These are phyloP conservation scores for Agapornis roseicollis DNA, from an alignment of 2,113 vertebrate genomes.

Conservation along the genomic window DNA sequence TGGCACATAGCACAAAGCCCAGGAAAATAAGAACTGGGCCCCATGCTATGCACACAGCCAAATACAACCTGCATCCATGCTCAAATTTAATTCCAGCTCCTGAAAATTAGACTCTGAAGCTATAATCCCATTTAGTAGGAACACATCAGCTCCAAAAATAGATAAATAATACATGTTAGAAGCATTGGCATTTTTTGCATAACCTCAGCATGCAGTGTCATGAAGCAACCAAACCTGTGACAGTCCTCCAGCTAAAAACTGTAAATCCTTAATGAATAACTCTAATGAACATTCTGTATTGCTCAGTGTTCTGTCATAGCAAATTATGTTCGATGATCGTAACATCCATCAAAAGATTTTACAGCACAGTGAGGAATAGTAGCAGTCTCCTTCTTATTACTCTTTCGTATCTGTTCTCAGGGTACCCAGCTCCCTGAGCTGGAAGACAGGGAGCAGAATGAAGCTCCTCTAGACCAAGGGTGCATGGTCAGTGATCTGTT, in stretches of 20 bases:
- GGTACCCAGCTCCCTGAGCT: background rate
- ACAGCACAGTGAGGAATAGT: background rate
- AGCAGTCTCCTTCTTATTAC: background rate
- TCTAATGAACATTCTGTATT: background rate
- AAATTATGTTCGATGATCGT: background rate
- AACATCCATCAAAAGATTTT: background rate
- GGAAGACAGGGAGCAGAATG: background rate
- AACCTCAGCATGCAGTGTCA: background rate
- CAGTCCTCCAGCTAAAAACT: conserved; percentile 10
- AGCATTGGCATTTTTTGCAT: background rate
- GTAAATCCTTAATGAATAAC: conserved; percentile 14
- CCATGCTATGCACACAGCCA: background rate
- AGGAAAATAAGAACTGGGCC: background rate
- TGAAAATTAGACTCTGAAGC: background rate
- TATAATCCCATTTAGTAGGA: background rate
- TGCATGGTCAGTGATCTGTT: background rate
- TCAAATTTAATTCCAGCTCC: background rate
- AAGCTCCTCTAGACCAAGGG: background rate
- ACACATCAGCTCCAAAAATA: background rate
- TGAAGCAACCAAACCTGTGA: conserved; percentile 23
- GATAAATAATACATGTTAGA: background rate
- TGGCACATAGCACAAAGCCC: background rate
- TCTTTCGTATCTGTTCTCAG: background rate
- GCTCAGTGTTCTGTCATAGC: conserved; percentile 4
- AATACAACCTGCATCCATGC: background rate